Evolutionary conservation across 2,888 invertebrate species (phyloP), one percentile per base, ranked within the genome.

Genomic region (Agrochola circellaris): DNA sequence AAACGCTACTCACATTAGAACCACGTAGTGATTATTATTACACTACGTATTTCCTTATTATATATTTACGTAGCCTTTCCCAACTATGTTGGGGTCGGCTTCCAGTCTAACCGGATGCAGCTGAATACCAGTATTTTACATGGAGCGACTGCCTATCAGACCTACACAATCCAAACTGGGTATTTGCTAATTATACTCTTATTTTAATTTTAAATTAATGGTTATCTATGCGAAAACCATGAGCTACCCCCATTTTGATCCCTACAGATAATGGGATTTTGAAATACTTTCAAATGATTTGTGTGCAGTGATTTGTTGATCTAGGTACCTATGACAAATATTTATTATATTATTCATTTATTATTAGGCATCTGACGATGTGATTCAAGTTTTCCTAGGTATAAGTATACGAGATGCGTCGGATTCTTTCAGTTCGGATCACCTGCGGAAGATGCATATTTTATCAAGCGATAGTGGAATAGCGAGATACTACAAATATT

Each of bases 391-490:
- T 34, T 62, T 51, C 23, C 61, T 34, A 42, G 3, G 17, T 38
- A 38, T 64, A 76, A 58, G 20, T 51, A 20, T 51, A 79, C 17
- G 42, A 51, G 6, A 72, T 72, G 13, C 17, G 2, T 45, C n/a
- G 26, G 42, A 66, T 69, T 75, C 62, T 72, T 81, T 48, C 20
- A 75, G 38, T 34, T 64, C 23, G 9, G 45, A 48, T 51, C 51
- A 69, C 45, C 70, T 71, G 70, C n/a, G 64, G 15, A 54, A 60
- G 69, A 73, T 85, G 70, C 77, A 85, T 84, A 75, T 77, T 84
- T 84, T 77, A 84, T 70, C 26, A 66, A 38, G 48, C 71, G 65
- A 65, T 77, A 85, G 77, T 81, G 81, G 81, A 77, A 77, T 73
- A 60, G 51, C 68, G 58, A 17, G 69, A 61, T 30, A 64, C 77